Evolutionary conservation across 2,888 invertebrate genomes (phyloP), one percentile per base, ranked within the genome.

Genomic region (Agelastica alni): DNA sequence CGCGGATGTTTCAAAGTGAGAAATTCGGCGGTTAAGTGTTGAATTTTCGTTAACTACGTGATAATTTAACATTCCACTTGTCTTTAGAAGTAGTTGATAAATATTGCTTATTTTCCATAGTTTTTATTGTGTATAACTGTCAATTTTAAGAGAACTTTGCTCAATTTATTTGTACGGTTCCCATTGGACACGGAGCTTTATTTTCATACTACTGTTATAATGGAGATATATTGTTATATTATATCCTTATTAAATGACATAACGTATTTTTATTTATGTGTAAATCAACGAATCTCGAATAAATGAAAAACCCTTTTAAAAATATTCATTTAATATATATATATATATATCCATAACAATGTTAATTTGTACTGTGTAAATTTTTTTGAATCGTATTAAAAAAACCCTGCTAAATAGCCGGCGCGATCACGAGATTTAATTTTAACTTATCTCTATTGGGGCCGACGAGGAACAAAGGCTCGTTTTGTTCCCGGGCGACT

Each of bases 401-500:
- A 30, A n/a, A 30, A 30, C 30, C 12, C 6, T 42, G 56, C 58
- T 66, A 68, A 51, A 63, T 63, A 37, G 67, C 64, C 4, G 91
- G 91, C 2, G 88, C 85, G 51, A 92, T 90, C 55, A 91, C 85
- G 53, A 92, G 85, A 75, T 88, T 88, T 61, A 92, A 80, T 80
- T 88, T 86, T 18, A 92, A 78, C 66, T 86, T 84, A 70, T 91
- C 87, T 30, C 82, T 79, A 64, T 86, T 83, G 2, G 83, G 79
- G 1, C 90, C 91, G 48, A 88, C 80, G 44, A 90, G 76, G 65
- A 85, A 87, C 3, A 78, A 68, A 56, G 74, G 74, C 10, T 68
- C 70, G 41, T 62, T 51, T 17, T 45, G 53, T 2, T 60, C 51
- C 34, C 61, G 56, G 16, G 49, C 13, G 16, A 48, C 48, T 37